Conservation (phyloP, 2,888 invertebrate genomes). For the Smittia aterrima region DNA sequence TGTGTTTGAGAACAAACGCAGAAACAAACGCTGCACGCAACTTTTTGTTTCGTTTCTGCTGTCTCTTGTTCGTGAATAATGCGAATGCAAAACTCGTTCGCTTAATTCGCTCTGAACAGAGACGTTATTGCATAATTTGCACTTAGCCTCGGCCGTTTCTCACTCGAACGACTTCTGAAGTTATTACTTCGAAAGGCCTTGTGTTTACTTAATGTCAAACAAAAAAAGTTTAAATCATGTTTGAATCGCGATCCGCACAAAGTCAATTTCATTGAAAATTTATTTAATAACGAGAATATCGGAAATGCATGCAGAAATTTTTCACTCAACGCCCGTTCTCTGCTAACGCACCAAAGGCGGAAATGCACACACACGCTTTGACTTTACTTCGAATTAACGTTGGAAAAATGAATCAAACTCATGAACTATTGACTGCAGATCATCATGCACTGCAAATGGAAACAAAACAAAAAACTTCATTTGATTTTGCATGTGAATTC, state of each 20-base stretch:
- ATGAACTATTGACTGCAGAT: not conserved
- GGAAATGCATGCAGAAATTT: conserved; percentile 24
- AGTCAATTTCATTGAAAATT: conserved; percentile 27
- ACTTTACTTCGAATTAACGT: not conserved
- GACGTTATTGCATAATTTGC: conserved; percentile 19
- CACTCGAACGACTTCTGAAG: conserved; percentile 33
- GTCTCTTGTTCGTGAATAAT: not conserved
- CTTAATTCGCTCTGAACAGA: not conserved
- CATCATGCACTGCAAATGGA: not conserved
- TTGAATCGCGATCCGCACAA: not conserved
- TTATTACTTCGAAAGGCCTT: conserved; percentile 9
- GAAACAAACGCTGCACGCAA: not conserved
- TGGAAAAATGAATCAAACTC: not conserved
- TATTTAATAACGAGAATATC: conserved; percentile 21
- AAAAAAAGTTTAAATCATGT: not conserved
- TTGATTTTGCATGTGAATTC: conserved; percentile 14
- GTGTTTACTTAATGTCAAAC: conserved; percentile 27
- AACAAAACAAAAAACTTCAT: not conserved
- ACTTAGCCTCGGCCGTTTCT: conserved; percentile 28
- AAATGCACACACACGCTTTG: not conserved
- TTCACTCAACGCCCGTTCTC: not conserved
- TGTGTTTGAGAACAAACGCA: not conserved
- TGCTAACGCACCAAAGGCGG: not conserved
- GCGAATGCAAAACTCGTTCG: not conserved
- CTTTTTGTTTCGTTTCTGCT: not conserved